Evolutionary conservation across 2,113 vertebrate genomes (phyloP).

Genomic region (Caretta caretta): DNA sequence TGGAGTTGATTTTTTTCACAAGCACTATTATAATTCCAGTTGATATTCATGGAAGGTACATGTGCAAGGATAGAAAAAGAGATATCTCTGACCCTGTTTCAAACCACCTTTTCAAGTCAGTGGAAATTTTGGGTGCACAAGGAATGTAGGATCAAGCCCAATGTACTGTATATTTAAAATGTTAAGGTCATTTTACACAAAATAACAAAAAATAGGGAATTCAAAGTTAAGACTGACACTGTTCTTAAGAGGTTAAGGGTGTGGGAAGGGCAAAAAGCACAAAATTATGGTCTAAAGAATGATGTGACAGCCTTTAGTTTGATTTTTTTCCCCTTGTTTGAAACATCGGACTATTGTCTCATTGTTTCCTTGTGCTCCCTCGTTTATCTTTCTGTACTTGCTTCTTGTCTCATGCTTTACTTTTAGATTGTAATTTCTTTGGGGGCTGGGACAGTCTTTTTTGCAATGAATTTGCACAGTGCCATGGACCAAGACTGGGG

Average conservation of each 20-base stretch:
- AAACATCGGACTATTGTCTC: background rate
- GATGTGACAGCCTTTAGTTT: accelerated
- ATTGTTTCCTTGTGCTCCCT: background rate
- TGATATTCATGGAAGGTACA: accelerated
- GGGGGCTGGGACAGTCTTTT: background rate
- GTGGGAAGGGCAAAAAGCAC: background rate
- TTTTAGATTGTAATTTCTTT: background rate
- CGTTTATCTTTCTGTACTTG: background rate
- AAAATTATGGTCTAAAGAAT: accelerated
- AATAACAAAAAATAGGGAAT: background rate
- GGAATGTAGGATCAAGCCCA: background rate
- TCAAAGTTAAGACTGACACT: background rate
- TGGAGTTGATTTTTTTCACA: background rate
- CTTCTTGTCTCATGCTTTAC: background rate
- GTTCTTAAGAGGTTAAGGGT: background rate
- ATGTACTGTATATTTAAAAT: background rate
- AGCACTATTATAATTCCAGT: background rate
- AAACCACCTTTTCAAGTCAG: background rate
- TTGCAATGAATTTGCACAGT: background rate
- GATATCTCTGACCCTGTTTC: background rate
- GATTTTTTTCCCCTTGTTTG: background rate
- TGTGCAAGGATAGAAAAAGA: background rate
- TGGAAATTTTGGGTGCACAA: background rate
- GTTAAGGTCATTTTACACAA: background rate
- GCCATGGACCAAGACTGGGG: accelerated